Base-by-base conservation (phyloP, 1,140 invertebrate species). In the Steinernema feltiae region DNA sequence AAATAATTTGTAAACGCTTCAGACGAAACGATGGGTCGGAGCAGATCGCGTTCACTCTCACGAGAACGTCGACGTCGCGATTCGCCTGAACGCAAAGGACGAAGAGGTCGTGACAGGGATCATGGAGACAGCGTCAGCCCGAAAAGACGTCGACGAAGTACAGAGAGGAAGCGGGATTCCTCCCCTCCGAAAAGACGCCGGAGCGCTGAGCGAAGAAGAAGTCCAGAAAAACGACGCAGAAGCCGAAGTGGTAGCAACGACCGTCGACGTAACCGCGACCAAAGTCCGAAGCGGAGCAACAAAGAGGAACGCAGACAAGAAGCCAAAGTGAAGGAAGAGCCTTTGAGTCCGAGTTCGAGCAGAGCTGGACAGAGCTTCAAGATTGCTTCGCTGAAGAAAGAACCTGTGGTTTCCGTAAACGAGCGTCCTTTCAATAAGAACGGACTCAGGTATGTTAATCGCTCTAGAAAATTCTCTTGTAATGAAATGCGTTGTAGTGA, bases 401-500 rank as follows among this genome's bases (percentile, higher is more conserved):
- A 12, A 63, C n/a, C n/a, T n/a, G n/a, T n/a, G n/a, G n/a, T n/a
- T n/a, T n/a, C n/a, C n/a, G n/a, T n/a, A n/a, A n/a, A 7, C 41
- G 41, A 46, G 41, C 41, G 41, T 12, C n/a, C 7, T 7, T 46
- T 7, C 7, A 7, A 46, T 7, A 7, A n/a, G 41, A 63, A 63
- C 7, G 35, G 12, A 63, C 24, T 63, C 24, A 21, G 24, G 53
- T 63, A 63, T 27, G 53, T 63, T 63, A 21, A 63, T 7, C 53
- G 7, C 18, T 41, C 35, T 7, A 41, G 18, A 7, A 7, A 18
- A 41, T 41, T 41, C 35, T 41, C 7, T 7, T 41, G 7, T 63
- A 27, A 17, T 27, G 53, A 63, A 46, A 12, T 46, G n/a, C 41
- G n/a, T 63, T 63, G 12, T 27, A 63, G 75, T 1, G 76, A 76